phyloP scores from a whole-genome alignment of 1,140 invertebrate species.

The Leptopilina boulardi region DNA sequence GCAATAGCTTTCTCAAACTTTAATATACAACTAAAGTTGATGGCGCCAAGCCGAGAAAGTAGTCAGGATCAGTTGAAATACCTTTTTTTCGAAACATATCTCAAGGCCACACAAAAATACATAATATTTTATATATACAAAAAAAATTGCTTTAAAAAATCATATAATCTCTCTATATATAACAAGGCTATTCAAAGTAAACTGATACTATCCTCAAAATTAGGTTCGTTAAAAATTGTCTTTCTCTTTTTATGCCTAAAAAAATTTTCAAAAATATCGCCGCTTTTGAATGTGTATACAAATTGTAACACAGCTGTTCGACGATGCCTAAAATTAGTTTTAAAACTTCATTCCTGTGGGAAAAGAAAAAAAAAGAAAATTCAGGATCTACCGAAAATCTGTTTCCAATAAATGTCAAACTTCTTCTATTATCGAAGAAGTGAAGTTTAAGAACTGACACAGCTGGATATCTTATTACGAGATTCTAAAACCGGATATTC shows the following conservation, averaged over 20 bases:
- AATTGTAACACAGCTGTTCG: slow-evolving; percentile 7
- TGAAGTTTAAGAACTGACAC: slow-evolving; percentile 11
- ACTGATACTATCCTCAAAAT: neutral
- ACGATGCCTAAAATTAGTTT: neutral
- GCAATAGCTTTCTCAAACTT: slow-evolving; percentile 37
- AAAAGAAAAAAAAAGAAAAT: neutral
- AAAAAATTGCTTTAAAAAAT: neutral
- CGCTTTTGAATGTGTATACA: too few species aligned
- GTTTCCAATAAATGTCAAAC: slow-evolving; percentile 12
- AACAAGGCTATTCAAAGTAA: neutral
- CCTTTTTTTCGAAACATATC: neutral
- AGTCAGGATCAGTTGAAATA: neutral
- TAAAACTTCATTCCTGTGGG: neutral
- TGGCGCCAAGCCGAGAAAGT: slow-evolving; percentile 34
- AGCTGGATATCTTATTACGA: slow-evolving; percentile 17
- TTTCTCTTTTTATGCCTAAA: neutral
- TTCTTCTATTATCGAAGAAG: slow-evolving; percentile 24
- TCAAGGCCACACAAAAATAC: neutral
- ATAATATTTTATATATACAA: neutral
- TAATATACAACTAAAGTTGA: slow-evolving; percentile 28
- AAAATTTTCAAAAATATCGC: slow-evolving; percentile 1
- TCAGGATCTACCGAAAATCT: neutral
- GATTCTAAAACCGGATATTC: slow-evolving; percentile 32
- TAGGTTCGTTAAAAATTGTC: neutral
- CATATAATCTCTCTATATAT: neutral